Conservation (phyloP, 2,797 vertebrate genomes). For the Melanotaenia nigrans region DNA sequence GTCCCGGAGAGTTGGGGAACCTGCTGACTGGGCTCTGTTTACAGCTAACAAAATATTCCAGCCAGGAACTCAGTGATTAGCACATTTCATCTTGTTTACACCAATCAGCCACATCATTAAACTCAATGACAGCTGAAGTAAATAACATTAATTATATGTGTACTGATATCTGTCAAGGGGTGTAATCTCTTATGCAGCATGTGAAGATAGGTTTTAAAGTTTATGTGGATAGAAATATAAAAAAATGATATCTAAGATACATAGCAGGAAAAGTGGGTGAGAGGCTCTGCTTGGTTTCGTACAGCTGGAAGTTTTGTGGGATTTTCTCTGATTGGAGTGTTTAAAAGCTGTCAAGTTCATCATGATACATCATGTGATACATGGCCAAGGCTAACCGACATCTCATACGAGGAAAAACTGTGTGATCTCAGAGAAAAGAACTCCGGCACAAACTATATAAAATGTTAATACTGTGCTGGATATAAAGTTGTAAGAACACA, state of each 20-base stretch:
- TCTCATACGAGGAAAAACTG: no score
- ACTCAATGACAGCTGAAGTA: background rate
- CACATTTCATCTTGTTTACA: background rate
- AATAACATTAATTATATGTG: background rate
- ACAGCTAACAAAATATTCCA: background rate
- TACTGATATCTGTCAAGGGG: background rate
- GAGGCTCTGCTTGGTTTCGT: no score
- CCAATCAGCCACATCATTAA: background rate
- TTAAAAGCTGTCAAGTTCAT: no score
- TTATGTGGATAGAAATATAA: background rate
- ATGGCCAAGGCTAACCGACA: no score
- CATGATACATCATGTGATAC: no score
- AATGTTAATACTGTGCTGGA: no score
- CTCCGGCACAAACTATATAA: no score
- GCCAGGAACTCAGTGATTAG: background rate
- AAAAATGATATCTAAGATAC: background rate
- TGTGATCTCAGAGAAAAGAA: no score
- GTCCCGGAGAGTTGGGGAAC: background rate
- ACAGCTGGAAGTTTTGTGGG: no score
- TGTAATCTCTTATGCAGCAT: background rate
- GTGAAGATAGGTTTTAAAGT: background rate
- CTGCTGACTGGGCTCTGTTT: background rate
- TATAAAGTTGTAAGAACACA: no score
- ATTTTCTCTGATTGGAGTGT: no score
- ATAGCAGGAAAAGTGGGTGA: no score